Conservation (phyloP, 2,113 vertebrate genomes). For the Bostrychus sinensis region DNA sequence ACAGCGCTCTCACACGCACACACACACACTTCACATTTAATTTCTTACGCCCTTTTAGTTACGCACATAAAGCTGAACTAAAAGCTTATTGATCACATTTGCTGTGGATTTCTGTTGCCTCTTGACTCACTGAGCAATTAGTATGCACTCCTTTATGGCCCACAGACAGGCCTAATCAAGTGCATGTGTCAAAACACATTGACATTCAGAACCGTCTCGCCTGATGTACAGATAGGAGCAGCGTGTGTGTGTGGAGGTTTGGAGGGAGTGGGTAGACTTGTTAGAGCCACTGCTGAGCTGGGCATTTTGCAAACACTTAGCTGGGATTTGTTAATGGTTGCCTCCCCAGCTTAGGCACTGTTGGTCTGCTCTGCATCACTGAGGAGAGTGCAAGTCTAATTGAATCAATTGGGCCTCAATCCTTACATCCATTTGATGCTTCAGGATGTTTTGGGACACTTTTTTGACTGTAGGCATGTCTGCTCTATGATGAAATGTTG, state of each 20-base stretch:
- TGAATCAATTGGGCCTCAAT: constrained; percentile 54
- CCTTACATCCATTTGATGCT: constrained; percentile 38
- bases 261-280: constrained; percentile 23
- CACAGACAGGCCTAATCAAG: constrained; percentile 6
- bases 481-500: neutral
- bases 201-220: constrained; percentile 6
- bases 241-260: constrained; percentile 22
- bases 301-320: constrained; percentile 40
- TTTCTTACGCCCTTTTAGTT: neutral
- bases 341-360: constrained; percentile 30
- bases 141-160: neutral
- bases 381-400: constrained; percentile 59
- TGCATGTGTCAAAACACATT: constrained; percentile 4
- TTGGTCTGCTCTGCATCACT: constrained; percentile 22
- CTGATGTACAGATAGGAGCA: constrained; percentile 6
- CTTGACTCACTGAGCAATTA: neutral
- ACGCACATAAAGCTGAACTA: constrained; percentile 5
- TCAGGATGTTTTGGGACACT: constrained; percentile 15
- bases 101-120: constrained; percentile 1
- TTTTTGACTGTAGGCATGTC: neutral
- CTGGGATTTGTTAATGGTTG: constrained; percentile 54
- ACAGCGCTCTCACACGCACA: neutral
- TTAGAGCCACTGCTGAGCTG: constrained; percentile 34
- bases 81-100: constrained; percentile 21
- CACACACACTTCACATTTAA: neutral